Evolutionary conservation across 2,797 vertebrate species (phyloP).

Genomic region (Hybognathus amarus): DNA sequence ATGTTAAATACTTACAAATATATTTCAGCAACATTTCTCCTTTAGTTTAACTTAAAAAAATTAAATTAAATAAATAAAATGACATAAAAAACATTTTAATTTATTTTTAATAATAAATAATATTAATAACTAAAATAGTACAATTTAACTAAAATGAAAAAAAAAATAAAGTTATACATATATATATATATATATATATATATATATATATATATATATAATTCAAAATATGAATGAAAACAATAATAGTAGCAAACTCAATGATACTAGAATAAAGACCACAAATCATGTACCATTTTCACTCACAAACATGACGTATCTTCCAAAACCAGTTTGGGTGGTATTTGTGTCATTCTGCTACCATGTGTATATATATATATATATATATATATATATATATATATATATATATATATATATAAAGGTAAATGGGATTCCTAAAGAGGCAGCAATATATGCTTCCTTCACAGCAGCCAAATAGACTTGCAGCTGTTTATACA

Average conservation of each 20-base stretch:
- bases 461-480: constrained; percentile 17
- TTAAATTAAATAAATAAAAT: not conserved
- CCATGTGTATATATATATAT: no score
- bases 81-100: no score
- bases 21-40: not conserved
- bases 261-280: no score
- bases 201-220: no score
- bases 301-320: not conserved
- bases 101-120: not conserved
- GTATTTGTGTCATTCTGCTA: not conserved
- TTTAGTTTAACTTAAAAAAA: not conserved
- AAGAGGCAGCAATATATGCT: not conserved
- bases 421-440: no score
- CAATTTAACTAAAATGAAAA: no score
- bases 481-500: constrained; percentile 54
- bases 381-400: no score
- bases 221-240: no score
- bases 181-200: no score
- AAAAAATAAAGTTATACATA: no score
- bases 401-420: no score
- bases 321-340: not conserved
- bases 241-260: not conserved
- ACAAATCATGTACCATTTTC: not conserved
- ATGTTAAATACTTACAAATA: not conserved
- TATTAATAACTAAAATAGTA: not conserved